These are phyloP conservation scores for Acleris cristana DNA, from an alignment of 2,888 invertebrate genomes.

Conservation along the genomic window DNA sequence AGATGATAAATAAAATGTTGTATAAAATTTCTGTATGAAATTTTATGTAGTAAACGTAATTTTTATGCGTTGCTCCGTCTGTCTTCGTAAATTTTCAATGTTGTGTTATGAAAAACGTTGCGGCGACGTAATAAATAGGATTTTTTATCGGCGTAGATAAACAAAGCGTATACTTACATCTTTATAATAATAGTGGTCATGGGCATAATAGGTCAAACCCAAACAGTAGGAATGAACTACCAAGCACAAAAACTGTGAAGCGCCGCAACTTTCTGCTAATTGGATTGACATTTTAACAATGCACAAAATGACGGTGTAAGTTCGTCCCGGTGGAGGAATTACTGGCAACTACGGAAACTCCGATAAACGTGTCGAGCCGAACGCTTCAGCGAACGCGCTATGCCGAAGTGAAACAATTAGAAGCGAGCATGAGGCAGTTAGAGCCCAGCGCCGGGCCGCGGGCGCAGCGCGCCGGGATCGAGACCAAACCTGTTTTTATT, in stretches of 20 bases:
- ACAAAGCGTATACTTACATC: constrained; percentile 26
- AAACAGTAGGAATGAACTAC: constrained; percentile 21
- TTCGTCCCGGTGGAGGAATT: constrained; percentile 22
- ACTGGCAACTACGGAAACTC: constrained; percentile 9
- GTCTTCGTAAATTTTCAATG: constrained; percentile 37
- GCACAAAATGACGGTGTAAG: constrained; percentile 18
- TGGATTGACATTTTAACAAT: constrained; percentile 17
- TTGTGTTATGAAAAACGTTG: constrained; percentile 39
- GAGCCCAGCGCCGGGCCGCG: constrained; percentile 43
- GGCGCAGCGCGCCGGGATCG: constrained; percentile 50
- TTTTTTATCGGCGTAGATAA: constrained; percentile 35
- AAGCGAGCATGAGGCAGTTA: neutral
- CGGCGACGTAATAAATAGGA: constrained; percentile 37
- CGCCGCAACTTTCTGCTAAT: constrained; percentile 22
- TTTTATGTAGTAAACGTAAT: constrained; percentile 42
- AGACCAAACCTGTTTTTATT: constrained; percentile 72
- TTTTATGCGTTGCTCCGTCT: constrained; percentile 38
- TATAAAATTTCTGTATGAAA: constrained; percentile 52
- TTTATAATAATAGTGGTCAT: neutral
- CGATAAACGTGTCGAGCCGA: constrained; percentile 9
- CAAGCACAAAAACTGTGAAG: constrained; percentile 18
- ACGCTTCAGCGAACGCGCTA: constrained; percentile 1
- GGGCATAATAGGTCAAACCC: constrained; percentile 7
- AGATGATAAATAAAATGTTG: constrained; percentile 83
- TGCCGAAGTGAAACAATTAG: neutral